Evolutionary conservation across 2,797 vertebrate species (phyloP).

Genomic region (Peromyscus eremicus): DNA sequence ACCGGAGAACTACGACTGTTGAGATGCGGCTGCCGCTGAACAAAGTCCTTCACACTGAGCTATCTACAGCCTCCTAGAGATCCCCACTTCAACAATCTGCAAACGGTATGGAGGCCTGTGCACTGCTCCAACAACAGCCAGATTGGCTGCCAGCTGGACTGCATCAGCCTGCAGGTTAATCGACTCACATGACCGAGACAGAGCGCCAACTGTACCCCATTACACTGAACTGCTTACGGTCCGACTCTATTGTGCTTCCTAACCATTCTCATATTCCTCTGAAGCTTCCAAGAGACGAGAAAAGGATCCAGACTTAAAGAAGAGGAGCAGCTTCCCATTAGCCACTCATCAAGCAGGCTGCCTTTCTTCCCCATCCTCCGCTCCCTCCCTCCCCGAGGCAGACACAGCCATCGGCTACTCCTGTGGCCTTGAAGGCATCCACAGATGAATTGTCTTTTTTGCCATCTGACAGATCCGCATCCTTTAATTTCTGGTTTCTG

Average conservation of each 20-base stretch:
- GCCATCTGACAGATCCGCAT: background rate
- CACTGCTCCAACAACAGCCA: conserved; percentile 33
- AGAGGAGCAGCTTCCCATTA: conserved; percentile 58
- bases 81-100: conserved; percentile 51
- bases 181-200: conserved; percentile 62
- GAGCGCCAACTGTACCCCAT: conserved; percentile 26
- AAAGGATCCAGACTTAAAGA: background rate
- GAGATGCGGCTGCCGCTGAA: background rate
- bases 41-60: background rate
- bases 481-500: conserved; percentile 32
- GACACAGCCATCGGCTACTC: background rate
- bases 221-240: conserved; percentile 27
- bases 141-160: conserved; percentile 46
- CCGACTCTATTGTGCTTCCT: conserved; percentile 36
- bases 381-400: background rate
- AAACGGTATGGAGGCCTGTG: background rate
- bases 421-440: background rate
- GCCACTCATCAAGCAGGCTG: background rate
- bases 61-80: conserved; percentile 28
- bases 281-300: conserved; percentile 44
- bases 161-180: conserved; percentile 54
- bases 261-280: conserved; percentile 34
- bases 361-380: no score
- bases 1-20: background rate
- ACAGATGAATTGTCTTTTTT: conserved; percentile 54